Base-by-base conservation (phyloP, 2,113 vertebrate genomes). In the Boleophthalmus pectinirostris region DNA sequence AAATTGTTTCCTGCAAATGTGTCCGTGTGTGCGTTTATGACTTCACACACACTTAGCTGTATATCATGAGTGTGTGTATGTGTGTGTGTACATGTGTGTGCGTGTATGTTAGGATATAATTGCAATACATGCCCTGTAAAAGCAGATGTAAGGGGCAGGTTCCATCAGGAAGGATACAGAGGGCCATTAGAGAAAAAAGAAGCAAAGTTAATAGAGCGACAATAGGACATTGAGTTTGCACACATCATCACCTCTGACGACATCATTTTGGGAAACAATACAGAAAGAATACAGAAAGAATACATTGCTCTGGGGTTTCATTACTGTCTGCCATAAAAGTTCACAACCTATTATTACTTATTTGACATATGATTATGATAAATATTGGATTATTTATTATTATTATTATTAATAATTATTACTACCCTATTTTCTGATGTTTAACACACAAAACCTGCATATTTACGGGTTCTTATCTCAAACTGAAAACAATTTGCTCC, bases 1-100 rank as follows among this genome's bases (percentile, higher is more conserved):
- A 88, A 85, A 90, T 85, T 72, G 81, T 89, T 89, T 89, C 72
- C 87, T 88, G 85, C 78, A 23, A n/a, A 47, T 74, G 75, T 88
- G 79, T 75, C 58, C 66, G 45, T 68, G 43, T 23, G 23, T 73
- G 66, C 10, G 0, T 12, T 51, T 57, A 68, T 35, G 13, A 56
- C 21, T 61, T 15, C 35, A n/a, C 66, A 43, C 13, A 9, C 23
- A 33, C 61, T 33, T 49, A 63, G 35, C n/a, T 69, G 67, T 47
- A 71, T 64, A 33, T 72, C 47, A 61, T 56, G 14, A 49, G 20
- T 33, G 25, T 74, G 54, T 56, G 56, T 43, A 45, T 68, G 38
- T 23, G 23, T 73, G 66, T 7, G 0, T 12, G 61, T 63, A 10
- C 56, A 16, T 33, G 25, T 74, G 54, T 56, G 56, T 49, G 14